Conservation (phyloP, 2,888 invertebrate species). For the Thumatha senex region DNA sequence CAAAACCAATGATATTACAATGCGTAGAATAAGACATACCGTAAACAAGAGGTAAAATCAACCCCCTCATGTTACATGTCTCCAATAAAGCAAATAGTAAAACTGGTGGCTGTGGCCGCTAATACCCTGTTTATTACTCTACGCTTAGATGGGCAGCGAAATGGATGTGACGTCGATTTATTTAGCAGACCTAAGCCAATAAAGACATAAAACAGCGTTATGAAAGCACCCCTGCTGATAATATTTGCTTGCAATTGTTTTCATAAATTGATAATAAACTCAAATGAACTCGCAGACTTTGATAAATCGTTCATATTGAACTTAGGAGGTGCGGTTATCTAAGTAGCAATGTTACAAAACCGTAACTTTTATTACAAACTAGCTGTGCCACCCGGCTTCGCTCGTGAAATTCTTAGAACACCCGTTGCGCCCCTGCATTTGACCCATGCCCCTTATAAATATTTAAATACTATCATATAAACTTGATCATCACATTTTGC, state of each 20-base stretch:
- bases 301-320: constrained; percentile 14
- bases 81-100: constrained; percentile 12
- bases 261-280: constrained; percentile 36
- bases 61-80: constrained; percentile 1
- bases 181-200: constrained; percentile 41
- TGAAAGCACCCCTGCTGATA: constrained; percentile 56
- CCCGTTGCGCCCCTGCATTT: too few species aligned
- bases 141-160: constrained; percentile 17
- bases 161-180: constrained; percentile 30
- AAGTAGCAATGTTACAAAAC: too few species aligned
- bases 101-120: constrained; percentile 2
- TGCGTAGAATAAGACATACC: too few species aligned
- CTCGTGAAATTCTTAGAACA: too few species aligned
- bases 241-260: constrained; percentile 57
- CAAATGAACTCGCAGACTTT: constrained; percentile 12
- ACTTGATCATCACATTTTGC: too few species aligned
- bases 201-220: constrained; percentile 58
- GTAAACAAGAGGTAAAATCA: too few species aligned
- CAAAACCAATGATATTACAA: too few species aligned
- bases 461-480: too few species aligned
- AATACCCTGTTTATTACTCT: constrained; percentile 17
- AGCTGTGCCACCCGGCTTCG: too few species aligned
- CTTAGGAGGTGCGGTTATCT: too few species aligned
- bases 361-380: too few species aligned
- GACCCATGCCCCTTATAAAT: too few species aligned